Conservation (phyloP, 2,113 vertebrate species). For the Oryctolagus cuniculus region DNA sequence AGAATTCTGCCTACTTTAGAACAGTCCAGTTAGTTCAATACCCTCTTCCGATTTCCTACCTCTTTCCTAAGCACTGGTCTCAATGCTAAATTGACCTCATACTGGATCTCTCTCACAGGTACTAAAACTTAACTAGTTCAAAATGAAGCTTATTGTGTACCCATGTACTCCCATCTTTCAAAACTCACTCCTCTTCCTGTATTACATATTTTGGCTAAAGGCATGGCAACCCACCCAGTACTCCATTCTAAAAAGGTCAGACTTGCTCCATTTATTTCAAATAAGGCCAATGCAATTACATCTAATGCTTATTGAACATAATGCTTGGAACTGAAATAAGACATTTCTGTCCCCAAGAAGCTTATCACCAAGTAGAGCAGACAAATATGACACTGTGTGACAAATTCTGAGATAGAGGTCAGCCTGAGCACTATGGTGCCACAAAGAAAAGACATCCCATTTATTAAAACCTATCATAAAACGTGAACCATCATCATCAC, state of each 20-base stretch:
- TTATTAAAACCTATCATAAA: not conserved
- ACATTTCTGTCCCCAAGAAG: constrained; percentile 26
- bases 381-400: not conserved
- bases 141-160: constrained; percentile 16
- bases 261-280: constrained; percentile 44
- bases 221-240: not conserved
- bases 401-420: constrained; percentile 40
- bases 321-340: constrained; percentile 21
- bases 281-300: not conserved
- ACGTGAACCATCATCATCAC: not conserved
- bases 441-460: not conserved
- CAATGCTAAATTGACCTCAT: constrained; percentile 1
- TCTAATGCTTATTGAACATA: not conserved
- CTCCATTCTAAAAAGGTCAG: constrained; percentile 12
- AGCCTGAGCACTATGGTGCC: not conserved
- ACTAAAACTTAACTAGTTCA: constrained; percentile 20
- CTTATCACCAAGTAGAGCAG: constrained; percentile 14
- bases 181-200: constrained; percentile 8
- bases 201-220: constrained; percentile 45
- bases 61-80: constrained; percentile 3
- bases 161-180: not conserved
- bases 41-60: not conserved
- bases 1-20: not conserved
- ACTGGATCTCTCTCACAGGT: not conserved
- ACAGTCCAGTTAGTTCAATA: not conserved